phyloP scores from a whole-genome alignment of 2,888 invertebrate genomes.

The Eristalis arbustorum region DNA sequence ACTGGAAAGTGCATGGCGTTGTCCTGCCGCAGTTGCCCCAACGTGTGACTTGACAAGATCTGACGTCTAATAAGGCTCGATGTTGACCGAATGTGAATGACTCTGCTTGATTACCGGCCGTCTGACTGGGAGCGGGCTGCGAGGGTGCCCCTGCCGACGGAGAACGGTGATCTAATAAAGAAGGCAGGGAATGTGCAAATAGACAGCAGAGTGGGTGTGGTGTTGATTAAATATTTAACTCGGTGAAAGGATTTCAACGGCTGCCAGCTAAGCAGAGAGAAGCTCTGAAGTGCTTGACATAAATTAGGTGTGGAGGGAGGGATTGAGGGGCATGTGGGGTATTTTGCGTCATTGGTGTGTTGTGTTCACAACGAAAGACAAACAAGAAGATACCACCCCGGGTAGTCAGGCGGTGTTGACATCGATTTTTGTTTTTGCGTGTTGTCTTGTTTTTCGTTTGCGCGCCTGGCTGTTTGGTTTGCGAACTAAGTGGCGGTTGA shows the following conservation, averaged over 20 bases:
- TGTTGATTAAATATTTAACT: constrained; percentile 60
- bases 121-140: neutral
- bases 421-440: neutral
- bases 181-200: constrained; percentile 48
- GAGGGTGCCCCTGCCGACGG: neutral
- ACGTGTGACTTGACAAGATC: constrained; percentile 54
- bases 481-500: neutral
- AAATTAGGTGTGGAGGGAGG: neutral
- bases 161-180: constrained; percentile 35
- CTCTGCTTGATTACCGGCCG: constrained; percentile 19
- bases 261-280: neutral
- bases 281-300: neutral
- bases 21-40: constrained; percentile 1
- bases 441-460: neutral
- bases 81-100: constrained; percentile 64
- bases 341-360: neutral
- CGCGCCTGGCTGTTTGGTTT: neutral
- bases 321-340: too few species aligned
- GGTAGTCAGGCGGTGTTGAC: neutral
- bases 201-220: constrained; percentile 27
- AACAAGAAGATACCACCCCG: neutral
- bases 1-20: constrained; percentile 29
- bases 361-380: neutral
- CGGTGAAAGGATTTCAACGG: constrained; percentile 4
- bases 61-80: constrained; percentile 53